These are phyloP conservation scores for Neopipo cinnamomea DNA, from an alignment of 2,113 vertebrate genomes.

Conservation along the genomic window DNA sequence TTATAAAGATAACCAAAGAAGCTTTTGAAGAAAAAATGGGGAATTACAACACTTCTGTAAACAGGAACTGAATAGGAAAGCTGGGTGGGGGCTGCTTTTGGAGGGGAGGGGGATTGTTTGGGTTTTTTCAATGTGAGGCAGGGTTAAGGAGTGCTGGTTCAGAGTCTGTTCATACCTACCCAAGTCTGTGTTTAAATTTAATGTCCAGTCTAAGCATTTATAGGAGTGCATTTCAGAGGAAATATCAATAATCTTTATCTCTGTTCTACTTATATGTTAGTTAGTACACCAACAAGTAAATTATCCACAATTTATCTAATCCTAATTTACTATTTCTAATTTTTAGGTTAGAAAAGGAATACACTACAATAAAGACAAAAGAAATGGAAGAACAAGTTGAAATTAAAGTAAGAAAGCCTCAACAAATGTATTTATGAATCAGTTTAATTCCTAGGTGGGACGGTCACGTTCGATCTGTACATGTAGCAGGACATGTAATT, in stretches of 20 bases:
- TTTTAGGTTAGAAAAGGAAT: constrained; percentile 96
- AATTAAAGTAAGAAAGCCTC: constrained; percentile 87
- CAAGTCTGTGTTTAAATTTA: background rate
- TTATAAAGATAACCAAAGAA: background rate
- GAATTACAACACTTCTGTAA: background rate
- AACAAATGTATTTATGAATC: background rate
- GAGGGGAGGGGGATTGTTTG: background rate
- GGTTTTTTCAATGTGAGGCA: background rate
- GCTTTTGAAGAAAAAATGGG: background rate
- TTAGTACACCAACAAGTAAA: background rate
- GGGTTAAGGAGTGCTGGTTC: background rate
- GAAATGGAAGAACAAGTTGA: constrained; percentile 99
- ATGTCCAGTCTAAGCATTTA: background rate
- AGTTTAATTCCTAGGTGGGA: background rate
- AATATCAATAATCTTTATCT: background rate
- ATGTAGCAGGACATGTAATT: background rate
- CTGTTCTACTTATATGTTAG: background rate
- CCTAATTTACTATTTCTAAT: background rate
- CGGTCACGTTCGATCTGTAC: background rate
- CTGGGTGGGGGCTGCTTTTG: background rate
- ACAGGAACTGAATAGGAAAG: background rate
- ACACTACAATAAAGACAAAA: constrained; percentile 99
- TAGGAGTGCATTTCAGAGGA: background rate
- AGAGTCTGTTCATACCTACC: background rate
- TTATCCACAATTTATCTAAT: background rate